Conservation (phyloP, 2,113 vertebrate genomes). For the Heptranchias perlo region DNA sequence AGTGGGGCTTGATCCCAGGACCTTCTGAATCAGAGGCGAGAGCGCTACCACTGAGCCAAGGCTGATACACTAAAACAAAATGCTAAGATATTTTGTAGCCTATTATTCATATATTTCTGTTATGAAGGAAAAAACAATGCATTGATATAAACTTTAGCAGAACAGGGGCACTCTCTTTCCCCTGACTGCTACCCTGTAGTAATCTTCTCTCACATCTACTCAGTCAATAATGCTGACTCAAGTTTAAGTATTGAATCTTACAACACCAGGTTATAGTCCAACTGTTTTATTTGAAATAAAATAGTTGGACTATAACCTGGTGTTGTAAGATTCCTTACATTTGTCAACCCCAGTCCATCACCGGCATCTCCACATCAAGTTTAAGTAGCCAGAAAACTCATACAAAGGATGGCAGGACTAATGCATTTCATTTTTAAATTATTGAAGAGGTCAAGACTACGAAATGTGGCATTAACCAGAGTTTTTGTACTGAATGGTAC, state of each 20-base stretch:
- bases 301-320: no score
- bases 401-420: background rate
- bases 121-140: background rate
- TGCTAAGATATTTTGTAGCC: background rate
- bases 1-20: background rate
- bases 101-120: background rate
- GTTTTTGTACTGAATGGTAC: no score
- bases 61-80: background rate
- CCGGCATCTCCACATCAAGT: no score
- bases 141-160: background rate
- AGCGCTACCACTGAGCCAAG: no score
- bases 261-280: no score
- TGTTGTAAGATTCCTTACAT: no score
- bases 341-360: no score
- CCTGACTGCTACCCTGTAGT: no score
- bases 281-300: no score
- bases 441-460: background rate
- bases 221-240: background rate
- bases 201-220: background rate
- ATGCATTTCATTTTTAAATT: background rate
- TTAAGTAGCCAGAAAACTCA: background rate
- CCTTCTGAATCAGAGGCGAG: background rate
- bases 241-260: no score
- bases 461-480: background rate
- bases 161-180: no score